These are phyloP conservation scores for Spheniscus humboldti DNA, from an alignment of 2,797 vertebrate species.

Conservation along the genomic window DNA sequence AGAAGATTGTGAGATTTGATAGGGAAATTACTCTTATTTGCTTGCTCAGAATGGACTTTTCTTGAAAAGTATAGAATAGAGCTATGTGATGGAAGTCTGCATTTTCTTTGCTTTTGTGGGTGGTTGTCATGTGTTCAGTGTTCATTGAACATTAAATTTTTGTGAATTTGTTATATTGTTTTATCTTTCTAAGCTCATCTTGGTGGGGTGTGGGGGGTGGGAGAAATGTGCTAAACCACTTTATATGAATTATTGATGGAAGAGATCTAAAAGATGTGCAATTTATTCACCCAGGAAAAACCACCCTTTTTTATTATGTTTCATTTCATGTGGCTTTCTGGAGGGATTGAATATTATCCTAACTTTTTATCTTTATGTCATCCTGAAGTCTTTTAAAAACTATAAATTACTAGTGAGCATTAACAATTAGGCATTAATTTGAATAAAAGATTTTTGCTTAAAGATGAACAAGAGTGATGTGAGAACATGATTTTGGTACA, in stretches of 20 bases:
- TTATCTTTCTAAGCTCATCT: background rate
- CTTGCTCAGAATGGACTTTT: background rate
- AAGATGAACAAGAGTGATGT: background rate
- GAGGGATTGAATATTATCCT: background rate
- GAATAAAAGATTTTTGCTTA: background rate
- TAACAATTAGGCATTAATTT: background rate
- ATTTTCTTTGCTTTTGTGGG: background rate
- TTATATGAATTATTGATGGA: background rate
- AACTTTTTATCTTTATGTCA: background rate
- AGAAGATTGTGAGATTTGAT: background rate
- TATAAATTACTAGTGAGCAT: background rate
- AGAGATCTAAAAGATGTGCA: background rate
- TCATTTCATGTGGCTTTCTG: background rate
- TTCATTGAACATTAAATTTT: background rate
- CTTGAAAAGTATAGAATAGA: background rate
- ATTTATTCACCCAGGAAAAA: background rate
- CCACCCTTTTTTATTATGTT: background rate
- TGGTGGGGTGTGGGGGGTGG: background rate
- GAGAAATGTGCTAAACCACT: background rate
- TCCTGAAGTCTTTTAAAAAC: background rate
- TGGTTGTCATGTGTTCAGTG: background rate
- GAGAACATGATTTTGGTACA: background rate
- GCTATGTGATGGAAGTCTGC: background rate
- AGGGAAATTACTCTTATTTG: background rate
- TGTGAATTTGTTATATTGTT: background rate